Evolutionary conservation across 30 jellyfish, hydroid and myxozoan species (phyloP).

Genomic region (Pelagia noctiluca): DNA sequence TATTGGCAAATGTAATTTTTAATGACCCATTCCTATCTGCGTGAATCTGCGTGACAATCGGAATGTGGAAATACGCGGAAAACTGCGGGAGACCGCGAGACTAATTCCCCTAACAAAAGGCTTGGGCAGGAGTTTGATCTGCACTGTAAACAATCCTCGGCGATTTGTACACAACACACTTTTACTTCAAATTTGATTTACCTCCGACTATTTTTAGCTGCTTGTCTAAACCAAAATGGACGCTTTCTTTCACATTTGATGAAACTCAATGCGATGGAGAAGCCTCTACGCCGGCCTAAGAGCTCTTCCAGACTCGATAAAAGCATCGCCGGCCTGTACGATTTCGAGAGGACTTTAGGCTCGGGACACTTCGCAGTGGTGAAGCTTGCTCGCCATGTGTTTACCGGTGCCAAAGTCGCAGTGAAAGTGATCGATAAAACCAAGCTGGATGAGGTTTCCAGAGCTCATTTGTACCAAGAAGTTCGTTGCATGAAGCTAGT

Average conservation of each 20-base stretch:
- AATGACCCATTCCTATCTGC: too few species aligned
- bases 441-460: constrained; percentile 89
- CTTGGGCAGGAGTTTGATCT: constrained; percentile 6
- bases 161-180: background rate
- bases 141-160: background rate
- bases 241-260: background rate
- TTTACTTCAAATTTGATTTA: background rate
- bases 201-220: background rate
- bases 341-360: constrained; percentile 90
- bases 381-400: constrained; percentile 96
- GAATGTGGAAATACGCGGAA: too few species aligned
- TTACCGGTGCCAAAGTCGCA: constrained; percentile 98
- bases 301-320: constrained; percentile 58
- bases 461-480: constrained; percentile 95
- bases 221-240: background rate
- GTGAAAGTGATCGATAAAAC: constrained; percentile 96
- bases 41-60: too few species aligned
- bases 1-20: too few species aligned
- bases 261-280: background rate
- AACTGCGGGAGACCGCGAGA: constrained; percentile 11
- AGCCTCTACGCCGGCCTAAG: background rate
- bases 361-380: constrained; percentile 99
- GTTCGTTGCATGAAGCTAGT: constrained; percentile 93
- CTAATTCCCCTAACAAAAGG: background rate
- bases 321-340: constrained; percentile 94